These are phyloP conservation scores for Xylota segnis DNA, from an alignment of 2,888 invertebrate genomes.

Conservation along the genomic window DNA sequence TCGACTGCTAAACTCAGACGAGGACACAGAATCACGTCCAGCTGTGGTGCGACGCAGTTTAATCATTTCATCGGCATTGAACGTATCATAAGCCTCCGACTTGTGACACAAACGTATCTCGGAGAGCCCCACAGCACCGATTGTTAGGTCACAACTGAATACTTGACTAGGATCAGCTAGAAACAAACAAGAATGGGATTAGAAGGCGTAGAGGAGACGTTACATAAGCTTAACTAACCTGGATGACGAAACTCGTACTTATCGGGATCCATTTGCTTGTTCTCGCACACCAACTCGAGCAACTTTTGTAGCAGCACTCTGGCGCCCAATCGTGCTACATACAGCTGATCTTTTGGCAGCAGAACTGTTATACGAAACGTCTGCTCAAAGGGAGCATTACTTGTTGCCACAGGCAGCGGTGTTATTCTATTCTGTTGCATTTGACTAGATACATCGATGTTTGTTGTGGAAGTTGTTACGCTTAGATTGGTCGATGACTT, in stretches of 20 bases:
- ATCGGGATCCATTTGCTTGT: conserved; percentile 90
- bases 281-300: conserved; percentile 89
- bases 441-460: conserved; percentile 84
- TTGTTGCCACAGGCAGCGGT: conserved; percentile 83
- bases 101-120: conserved; percentile 84
- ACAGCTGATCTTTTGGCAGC: conserved; percentile 92
- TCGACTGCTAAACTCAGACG: conserved; percentile 84
- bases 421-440: conserved; percentile 84
- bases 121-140: conserved; percentile 84
- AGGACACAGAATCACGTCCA: conserved; percentile 83
- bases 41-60: conserved; percentile 82
- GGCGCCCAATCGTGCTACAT: conserved; percentile 90
- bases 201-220: neutral
- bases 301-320: conserved; percentile 89
- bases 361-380: conserved; percentile 87
- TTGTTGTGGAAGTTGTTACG: conserved; percentile 80
- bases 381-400: conserved; percentile 84
- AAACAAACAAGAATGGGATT: conserved; percentile 16
- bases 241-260: conserved; percentile 92
- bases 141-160: conserved; percentile 83
- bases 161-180: conserved; percentile 84
- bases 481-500: conserved; percentile 82
- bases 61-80: conserved; percentile 83
- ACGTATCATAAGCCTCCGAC: conserved; percentile 83
- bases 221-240: conserved; percentile 84